Percentiles rank a stretch among this genome's conserved stretches.
These are phyloP conservation scores for Danaus plexippus DNA, from an alignment of 1,140 invertebrate species.

Conservation along the genomic window DNA sequence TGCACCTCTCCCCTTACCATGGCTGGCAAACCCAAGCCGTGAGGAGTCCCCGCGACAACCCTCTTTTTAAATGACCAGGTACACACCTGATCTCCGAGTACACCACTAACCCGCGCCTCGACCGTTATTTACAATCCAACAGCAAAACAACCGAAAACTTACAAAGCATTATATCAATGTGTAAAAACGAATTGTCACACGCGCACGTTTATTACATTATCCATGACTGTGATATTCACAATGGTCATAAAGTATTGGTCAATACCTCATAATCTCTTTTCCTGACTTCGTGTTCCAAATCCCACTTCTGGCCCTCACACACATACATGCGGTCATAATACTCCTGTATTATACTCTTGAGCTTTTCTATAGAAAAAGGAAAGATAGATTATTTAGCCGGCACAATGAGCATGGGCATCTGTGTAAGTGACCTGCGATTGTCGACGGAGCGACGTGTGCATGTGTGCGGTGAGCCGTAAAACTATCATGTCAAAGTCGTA, in stretches of 20 bases:
- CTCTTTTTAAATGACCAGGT: slow-evolving; percentile 30
- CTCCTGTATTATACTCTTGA: slow-evolving; percentile 93
- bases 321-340: slow-evolving; percentile 95
- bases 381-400: slow-evolving; percentile 69
- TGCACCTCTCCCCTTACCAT: slow-evolving; percentile 57
- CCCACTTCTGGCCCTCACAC: slow-evolving; percentile 99
- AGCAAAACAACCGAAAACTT: slow-evolving; percentile 69
- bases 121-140: slow-evolving; percentile 71
- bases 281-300: slow-evolving; percentile 99
- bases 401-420: slow-evolving; percentile 63
- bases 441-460: slow-evolving; percentile 65
- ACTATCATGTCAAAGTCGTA: slow-evolving; percentile 64
- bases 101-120: slow-evolving; percentile 55
- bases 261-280: slow-evolving; percentile 98
- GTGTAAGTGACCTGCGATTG: slow-evolving; percentile 61
- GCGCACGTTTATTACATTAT: slow-evolving; percentile 69
- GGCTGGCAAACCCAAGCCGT: slow-evolving; percentile 24
- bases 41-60: slow-evolving; percentile 32
- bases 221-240: slow-evolving; percentile 73
- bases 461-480: slow-evolving; percentile 69
- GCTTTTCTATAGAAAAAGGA: slow-evolving; percentile 80
- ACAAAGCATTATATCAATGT: slow-evolving; percentile 72
- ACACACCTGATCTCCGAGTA: slow-evolving; percentile 55
- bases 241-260: slow-evolving; percentile 72
- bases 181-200: slow-evolving; percentile 68